Base-by-base conservation (phyloP, 2,888 invertebrate species). In the Cantharis flavilabris region DNA sequence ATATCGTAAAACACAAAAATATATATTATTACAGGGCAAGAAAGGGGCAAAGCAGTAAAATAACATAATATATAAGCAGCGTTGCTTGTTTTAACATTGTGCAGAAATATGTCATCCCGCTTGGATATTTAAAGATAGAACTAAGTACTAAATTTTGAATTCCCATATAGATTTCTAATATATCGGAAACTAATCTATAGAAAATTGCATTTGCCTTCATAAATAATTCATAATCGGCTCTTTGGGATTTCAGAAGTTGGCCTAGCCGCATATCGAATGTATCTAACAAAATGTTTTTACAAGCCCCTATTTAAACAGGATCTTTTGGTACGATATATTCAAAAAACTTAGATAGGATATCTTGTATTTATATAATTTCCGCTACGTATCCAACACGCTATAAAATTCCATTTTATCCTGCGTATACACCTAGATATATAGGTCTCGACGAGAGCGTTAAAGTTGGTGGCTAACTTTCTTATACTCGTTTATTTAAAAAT, bases 141-240 rank as follows among this genome's bases (percentile, higher is more conserved):
- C 69, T 28, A 69, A 69, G 33, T 64, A 28, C 63, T 64, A 74
- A 74, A 74, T 74, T 74, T 69, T 69, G 72, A 69, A 71, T 71
- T 75, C 72, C 71, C 64, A 70, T 75, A 77, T 75, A 74, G 75
- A 70, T 77, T 70, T 70, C 77, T 77, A 74, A 77, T 78, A 75
- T 75, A 78, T 78, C 75, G 75, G 79, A 76, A 78, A 81, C 80
- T 82, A 84, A 84, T 83, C 83, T 83, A 80, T 79, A 81, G 83
- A 82, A 84, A 83, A 84, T 84, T 83, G 83, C 80, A 81, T 83
- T 82, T 82, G 78, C 80, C 79, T 81, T 83, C 81, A 83, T 84
- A 83, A 84, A 84, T 84, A 82, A 84, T 84, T 84, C 84, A 84
- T 83, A 84, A 83, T 83, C 79, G 82, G 76, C 74, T 78, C 78